Base-by-base conservation (phyloP, 2,113 vertebrate genomes). In the Nipponia nippon region DNA sequence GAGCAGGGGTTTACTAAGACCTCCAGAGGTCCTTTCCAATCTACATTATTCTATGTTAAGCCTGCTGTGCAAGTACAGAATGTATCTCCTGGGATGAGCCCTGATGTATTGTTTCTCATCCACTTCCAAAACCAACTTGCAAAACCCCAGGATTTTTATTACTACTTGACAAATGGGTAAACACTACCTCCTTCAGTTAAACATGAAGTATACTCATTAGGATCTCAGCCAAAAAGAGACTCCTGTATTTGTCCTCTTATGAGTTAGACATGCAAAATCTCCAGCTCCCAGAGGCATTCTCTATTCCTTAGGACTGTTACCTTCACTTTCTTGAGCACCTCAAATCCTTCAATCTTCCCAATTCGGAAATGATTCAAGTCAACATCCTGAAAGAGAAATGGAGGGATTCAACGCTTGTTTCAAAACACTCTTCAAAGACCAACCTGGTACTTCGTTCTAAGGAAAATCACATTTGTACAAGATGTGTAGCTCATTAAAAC, bases 331-430 rank as follows among this genome's bases (percentile, higher is more conserved):
- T 97, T 99, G 89, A 99, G 98, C 76, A 99, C 99, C 82, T 99
- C 99, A 84, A 99, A 98, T 30, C 99, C 99, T 97, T 99, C 99
- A 59, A 99, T 99, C 92, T 99, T 99, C 79, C 99, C 99, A 96
- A 99, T 99, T 89, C 99, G 98, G 96, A 99, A 99, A 90, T 99
- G 99, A 97, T 99, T 99, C 92, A 99, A 98, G 97, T 99, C 99
- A 85, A 99, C 98, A 85, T 99, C 99, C 99, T 99, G 92, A 53
- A 98, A 95, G 59, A 87, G 71, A 94, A 96, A 87, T 4, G 12
- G 44, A 90, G 14, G 9, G 14, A 56, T 91, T 72, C 84, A 91
- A 79, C 56, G 73, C 34, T 1, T 66, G 40, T 62, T 75, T 52
- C 27, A 92, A 50, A 92, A 87, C 30, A 67, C 13, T 62, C 34